A percentile compares a stretch with the other conserved stretches of the same genome.
phyloP scores from a whole-genome alignment of 2,113 vertebrate species.

The Lethenteron reissneri region DNA sequence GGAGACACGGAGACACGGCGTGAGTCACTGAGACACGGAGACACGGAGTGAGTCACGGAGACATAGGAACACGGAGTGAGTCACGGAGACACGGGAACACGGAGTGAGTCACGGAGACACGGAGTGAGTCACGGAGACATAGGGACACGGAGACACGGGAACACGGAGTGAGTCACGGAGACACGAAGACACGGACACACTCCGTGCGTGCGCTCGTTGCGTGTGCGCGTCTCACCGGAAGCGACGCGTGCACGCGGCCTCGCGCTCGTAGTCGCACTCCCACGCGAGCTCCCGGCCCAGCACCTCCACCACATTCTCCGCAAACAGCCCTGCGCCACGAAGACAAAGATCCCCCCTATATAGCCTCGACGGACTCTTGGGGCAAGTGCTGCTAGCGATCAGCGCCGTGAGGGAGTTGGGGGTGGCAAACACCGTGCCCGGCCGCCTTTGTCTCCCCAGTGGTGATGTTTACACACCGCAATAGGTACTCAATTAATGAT shows the following conservation, averaged over 20 bases:
- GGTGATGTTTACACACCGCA: too few relatives aligned
- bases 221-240: not conserved
- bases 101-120: not conserved
- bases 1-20: too few relatives aligned
- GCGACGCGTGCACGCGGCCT: constrained; percentile 1
- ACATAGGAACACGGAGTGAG: too few relatives aligned
- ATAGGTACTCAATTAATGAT: too few relatives aligned
- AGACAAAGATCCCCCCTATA: too few relatives aligned
- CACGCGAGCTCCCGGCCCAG: constrained; percentile 8
- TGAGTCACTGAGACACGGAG: not conserved
- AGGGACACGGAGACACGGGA: not conserved
- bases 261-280: constrained; percentile 9
- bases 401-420: too few relatives aligned
- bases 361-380: too few relatives aligned
- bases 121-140: too few relatives aligned
- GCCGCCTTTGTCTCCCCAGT: too few relatives aligned
- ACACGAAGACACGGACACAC: too few relatives aligned
- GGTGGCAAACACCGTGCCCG: too few relatives aligned
- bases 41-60: not conserved
- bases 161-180: not conserved
- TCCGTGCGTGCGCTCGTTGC: not conserved
- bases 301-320: constrained; percentile 9
- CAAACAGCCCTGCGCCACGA: constrained; percentile 7
- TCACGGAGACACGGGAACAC: not conserved
- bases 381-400: too few relatives aligned